Base-by-base conservation (phyloP, 2,888 invertebrate species). In the Gymnosoma rotundatum region DNA sequence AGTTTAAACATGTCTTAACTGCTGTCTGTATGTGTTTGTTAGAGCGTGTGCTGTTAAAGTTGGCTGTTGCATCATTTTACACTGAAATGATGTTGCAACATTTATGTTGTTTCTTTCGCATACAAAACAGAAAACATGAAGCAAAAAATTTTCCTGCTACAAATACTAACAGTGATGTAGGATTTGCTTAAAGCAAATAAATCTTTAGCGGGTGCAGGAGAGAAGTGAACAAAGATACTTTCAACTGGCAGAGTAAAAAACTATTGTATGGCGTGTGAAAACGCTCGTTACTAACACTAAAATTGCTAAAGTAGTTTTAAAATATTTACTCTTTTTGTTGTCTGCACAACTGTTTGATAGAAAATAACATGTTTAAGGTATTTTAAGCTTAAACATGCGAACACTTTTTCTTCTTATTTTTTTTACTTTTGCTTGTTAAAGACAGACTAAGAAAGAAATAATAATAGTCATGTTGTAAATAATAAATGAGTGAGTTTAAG, bases 221-320 rank as follows among this genome's bases (percentile, higher is more conserved):
- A 2, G 50, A 56, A 48, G 16, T 9, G 9, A 32, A 18, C 1
- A 20, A 16, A 50, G 4, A 66, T 60, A 78, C 32, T 48, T 64
- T 58, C n/a, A 42, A 32, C 63, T 50, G 50, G 18, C 56, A 45
- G 48, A 56, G 56, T 42, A 60, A 58, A 54, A 4, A 66, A 78
- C 73, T 60, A 67, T 60, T n/a, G 42, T 21, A 67, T 74, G 67
- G 80, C 80, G 80, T 80, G 80, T 56, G 60, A 74, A 67, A 80
- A 61, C 42, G 74, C 80, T 73, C 67, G 67, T 74, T 80, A 74
- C 61, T 67, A 21, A 61, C 52, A 38, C 58, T 52, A 18, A 74
- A 80, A 73, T 66, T 50, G 56, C 42, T 58, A 79, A 69, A 63
- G 16, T 16, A 63, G 45, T 63, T 56, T 78, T 36, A 60, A 36